Evolutionary conservation across 92 coral and sea anemone species (phyloP).

Genomic region (Umimayanthus kanabou): DNA sequence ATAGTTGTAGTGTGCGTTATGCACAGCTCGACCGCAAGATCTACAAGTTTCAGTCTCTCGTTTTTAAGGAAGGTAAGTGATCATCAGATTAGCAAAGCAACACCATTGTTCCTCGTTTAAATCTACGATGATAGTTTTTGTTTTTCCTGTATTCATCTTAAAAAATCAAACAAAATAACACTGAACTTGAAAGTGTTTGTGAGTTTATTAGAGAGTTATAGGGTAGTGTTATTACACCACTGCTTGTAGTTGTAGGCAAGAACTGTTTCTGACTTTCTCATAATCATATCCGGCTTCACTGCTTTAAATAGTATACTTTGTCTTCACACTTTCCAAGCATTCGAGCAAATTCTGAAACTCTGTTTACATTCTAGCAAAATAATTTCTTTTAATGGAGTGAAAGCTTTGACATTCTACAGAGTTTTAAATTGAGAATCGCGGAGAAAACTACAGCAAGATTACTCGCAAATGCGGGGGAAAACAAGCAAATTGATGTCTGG

Average conservation of each 20-base stretch:
- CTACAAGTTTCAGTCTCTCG: constrained; percentile 63
- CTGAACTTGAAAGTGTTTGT: background rate
- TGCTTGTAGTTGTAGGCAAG: background rate
- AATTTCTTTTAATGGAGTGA: background rate
- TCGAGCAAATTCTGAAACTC: background rate
- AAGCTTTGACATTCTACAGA: too few species aligned
- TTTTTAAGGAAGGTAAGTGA: constrained; percentile 62
- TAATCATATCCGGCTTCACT: background rate
- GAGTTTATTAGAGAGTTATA: background rate
- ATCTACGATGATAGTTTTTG: background rate
- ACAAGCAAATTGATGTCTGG: too few species aligned
- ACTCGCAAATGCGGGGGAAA: background rate
- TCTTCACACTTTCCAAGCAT: background rate
- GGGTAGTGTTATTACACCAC: background rate
- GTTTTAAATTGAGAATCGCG: too few species aligned
- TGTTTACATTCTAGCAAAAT: background rate
- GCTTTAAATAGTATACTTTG: background rate
- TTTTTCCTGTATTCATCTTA: background rate
- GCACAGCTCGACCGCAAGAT: constrained; percentile 58
- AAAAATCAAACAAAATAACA: background rate
- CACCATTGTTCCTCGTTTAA: background rate
- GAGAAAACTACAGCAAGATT: background rate
- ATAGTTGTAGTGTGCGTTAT: constrained; percentile 54
- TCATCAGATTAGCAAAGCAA: background rate
- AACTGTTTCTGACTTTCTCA: background rate